Percentiles rank a stretch among this genome's conserved stretches.
phyloP scores from a whole-genome alignment of 2,797 vertebrate species.

The Enteromius fasciolatus region DNA sequence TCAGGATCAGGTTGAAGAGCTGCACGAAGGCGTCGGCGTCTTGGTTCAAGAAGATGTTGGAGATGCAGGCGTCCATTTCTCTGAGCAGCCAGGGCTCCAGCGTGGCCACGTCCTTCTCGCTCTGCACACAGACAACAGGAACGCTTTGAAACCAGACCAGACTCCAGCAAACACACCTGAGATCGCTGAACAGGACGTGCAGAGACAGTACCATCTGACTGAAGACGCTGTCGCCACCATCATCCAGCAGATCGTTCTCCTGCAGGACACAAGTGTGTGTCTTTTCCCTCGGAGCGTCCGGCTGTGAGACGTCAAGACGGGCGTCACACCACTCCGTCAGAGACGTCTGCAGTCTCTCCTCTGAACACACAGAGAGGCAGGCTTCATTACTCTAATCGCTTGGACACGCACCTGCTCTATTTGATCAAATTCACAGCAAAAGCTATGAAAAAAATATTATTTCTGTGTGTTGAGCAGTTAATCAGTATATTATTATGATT shows the following conservation, averaged over 20 bases:
- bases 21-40: slow-evolving; percentile 88
- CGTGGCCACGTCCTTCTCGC: slow-evolving; percentile 78
- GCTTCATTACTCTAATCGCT: no score
- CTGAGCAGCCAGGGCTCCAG: slow-evolving; percentile 88
- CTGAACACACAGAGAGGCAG: slow-evolving; percentile 65
- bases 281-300: slow-evolving; percentile 69
- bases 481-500: neutral
- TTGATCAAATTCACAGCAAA: no score
- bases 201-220: slow-evolving; percentile 78
- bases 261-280: slow-evolving; percentile 64
- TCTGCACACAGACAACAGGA: slow-evolving; percentile 66
- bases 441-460: no score
- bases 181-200: neutral
- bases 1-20: slow-evolving; percentile 91
- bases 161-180: neutral
- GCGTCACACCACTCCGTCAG: slow-evolving; percentile 86
- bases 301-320: slow-evolving; percentile 67
- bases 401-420: no score
- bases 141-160: neutral
- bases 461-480: no score
- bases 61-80: slow-evolving; percentile 93
- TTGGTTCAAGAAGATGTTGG: slow-evolving; percentile 86
- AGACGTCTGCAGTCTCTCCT: slow-evolving; percentile 82
- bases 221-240: slow-evolving; percentile 72
- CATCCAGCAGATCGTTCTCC: slow-evolving; percentile 75